Conservation (phyloP, 2,888 invertebrate genomes). For the Congeria kusceri region DNA sequence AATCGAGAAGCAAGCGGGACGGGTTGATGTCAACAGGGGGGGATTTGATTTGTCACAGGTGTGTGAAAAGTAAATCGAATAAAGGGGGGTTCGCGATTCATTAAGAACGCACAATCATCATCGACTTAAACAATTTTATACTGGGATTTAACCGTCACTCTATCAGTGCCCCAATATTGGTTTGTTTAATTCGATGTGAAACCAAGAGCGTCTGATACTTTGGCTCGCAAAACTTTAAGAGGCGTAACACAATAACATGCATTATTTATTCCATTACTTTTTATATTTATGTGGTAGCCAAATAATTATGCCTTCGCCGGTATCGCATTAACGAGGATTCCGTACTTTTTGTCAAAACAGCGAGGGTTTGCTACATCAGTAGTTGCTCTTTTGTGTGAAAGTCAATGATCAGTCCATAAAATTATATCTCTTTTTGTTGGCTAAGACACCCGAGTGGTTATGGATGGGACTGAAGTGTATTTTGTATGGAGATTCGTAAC, state of each 20-base stretch:
- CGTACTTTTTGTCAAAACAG: conserved; percentile 17
- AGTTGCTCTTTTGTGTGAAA: conserved; percentile 48
- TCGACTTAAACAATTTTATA: conserved; percentile 13
- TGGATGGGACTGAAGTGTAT: conserved; percentile 10
- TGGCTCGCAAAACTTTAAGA: too few species aligned
- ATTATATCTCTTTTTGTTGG: conserved; percentile 42
- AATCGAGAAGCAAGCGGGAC: background rate
- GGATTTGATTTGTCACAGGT: conserved; percentile 46
- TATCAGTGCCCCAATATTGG: too few species aligned
- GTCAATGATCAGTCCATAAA: conserved; percentile 45
- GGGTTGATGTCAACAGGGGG: conserved; percentile 19
- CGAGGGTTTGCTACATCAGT: conserved; percentile 35
- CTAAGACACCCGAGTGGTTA: conserved; percentile 41
- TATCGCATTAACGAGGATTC: conserved; percentile 36
- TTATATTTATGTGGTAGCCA: background rate
- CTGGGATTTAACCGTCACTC: background rate
- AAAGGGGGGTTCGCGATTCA: conserved; percentile 29
- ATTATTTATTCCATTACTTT: conserved; percentile 19
- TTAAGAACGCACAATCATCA: conserved; percentile 18
- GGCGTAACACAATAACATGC: conserved; percentile 15
- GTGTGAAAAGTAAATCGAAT: conserved; percentile 40
- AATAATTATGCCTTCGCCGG: conserved; percentile 5
- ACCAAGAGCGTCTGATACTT: too few species aligned
- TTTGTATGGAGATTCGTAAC: conserved; percentile 17
- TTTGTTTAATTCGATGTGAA: too few species aligned